Percentiles rank a stretch among this genome's conserved stretches.
These are phyloP conservation scores for Syrrhaptes paradoxus DNA, from an alignment of 2,113 vertebrate genomes.

Conservation along the genomic window DNA sequence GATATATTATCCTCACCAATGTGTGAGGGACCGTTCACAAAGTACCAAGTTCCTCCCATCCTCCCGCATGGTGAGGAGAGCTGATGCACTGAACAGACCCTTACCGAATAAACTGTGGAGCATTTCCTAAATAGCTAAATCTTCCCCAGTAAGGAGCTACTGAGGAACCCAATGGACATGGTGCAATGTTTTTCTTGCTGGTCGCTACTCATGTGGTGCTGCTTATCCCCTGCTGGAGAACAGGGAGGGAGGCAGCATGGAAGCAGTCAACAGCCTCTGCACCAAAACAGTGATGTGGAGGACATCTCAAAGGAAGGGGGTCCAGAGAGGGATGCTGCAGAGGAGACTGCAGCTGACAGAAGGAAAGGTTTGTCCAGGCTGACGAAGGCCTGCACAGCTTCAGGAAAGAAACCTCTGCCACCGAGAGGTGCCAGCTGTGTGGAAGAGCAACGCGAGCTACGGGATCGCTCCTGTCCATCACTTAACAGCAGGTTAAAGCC, in stretches of 20 bases:
- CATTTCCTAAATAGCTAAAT: background rate
- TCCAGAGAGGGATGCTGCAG: background rate
- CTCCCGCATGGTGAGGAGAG: accelerated
- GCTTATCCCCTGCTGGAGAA: background rate
- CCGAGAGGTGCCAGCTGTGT: accelerated
- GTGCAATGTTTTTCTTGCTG: background rate
- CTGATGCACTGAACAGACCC: background rate
- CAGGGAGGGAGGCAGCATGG: background rate
- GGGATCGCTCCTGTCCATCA: background rate
- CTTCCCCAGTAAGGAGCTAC: background rate
- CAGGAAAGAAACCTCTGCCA: background rate
- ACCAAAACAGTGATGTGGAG: background rate
- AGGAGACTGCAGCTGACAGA: background rate
- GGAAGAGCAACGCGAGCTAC: background rate
- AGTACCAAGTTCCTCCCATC: accelerated
- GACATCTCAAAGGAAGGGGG: background rate
- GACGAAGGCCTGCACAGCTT: too few relatives aligned
- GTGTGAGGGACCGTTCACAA: background rate
- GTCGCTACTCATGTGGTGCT: background rate
- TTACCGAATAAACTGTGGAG: background rate
- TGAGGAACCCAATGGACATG: background rate
- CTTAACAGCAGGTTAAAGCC: background rate
- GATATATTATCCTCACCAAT: background rate
- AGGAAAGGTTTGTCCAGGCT: background rate
- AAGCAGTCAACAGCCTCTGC: background rate